Evolutionary conservation across 2,888 invertebrate genomes (phyloP), one percentile per base, ranked within the genome.

Genomic region (Nematopogon swammerdamellus): DNA sequence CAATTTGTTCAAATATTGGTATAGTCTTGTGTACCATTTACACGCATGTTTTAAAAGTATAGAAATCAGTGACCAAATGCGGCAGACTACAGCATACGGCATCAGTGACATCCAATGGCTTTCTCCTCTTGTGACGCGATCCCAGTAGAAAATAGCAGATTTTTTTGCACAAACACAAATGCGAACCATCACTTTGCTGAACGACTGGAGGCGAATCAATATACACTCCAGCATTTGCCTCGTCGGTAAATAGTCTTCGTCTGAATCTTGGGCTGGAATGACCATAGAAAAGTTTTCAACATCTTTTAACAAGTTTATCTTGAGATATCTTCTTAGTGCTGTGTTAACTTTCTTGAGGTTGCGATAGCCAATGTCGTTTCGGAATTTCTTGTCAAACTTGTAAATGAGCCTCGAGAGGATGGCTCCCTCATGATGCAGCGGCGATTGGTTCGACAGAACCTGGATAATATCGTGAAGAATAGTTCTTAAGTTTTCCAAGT

Each of bases 151-250:
- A 44, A 76, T 57, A 19, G 76, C 80, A 47, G 82, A 69, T 57
- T 70, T 65, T 57, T 69, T 74, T 1, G 82, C 71, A 53, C 72
- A 75, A 6, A 72, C 59, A 56, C 75, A 73, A 45, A 83, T 63
- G 52, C 82, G 68, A 30, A 70, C 57, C 73, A 84, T 80, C 17
- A 85, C 62, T 59, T 82, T 83, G 0, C 80, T 69, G 61, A 84
- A 83, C 45, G 82, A 69, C 56, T 84, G 79, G 3, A 82, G 63
- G 58, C 77, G 72, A 1, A 82, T 60, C 46, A 85, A 61, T 18
- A 84, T 55, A 66, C 79, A 84, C 58, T 85, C 69, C 11, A 85
- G 56, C 80, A 83, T 83, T 63, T 85, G 85, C 53, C 67, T 70
- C 3, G 83, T 81, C n/a, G 85, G 85, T 46, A 83, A 64, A 58